Percentiles rank a stretch among this genome's conserved stretches.
These are phyloP conservation scores for Nibea albiflora DNA, from an alignment of 2,113 vertebrate genomes.

Conservation along the genomic window DNA sequence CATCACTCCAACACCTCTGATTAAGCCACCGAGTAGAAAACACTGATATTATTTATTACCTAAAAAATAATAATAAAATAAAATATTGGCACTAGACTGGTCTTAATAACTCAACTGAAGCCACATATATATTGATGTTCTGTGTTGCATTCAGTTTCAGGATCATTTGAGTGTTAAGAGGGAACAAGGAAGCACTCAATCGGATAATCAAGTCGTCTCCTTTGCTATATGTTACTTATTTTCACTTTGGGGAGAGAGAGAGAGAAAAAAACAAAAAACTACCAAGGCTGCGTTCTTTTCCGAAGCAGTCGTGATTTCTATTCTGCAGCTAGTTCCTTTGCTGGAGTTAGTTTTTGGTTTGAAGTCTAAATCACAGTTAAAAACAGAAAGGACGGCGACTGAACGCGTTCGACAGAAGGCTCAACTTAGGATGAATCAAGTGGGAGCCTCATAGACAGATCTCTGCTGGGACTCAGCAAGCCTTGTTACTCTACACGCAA, in stretches of 20 bases:
- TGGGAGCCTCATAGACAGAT: neutral
- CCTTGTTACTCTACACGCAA: slow-evolving; percentile 5
- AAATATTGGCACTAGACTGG: slow-evolving; percentile 17
- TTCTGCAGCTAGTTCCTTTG: slow-evolving; percentile 33
- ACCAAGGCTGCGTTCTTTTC: slow-evolving; percentile 21
- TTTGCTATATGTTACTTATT: neutral
- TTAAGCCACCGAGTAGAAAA: slow-evolving; percentile 22
- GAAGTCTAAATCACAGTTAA: slow-evolving; percentile 52
- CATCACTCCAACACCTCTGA: neutral
- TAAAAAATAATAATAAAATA: neutral
- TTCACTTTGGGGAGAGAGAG: neutral
- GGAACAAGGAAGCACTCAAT: slow-evolving; percentile 46
- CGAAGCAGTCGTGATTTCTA: slow-evolving; percentile 26
- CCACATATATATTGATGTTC: neutral
- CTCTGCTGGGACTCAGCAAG: slow-evolving; percentile 6
- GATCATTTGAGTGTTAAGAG: slow-evolving; percentile 2
- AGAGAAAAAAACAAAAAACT: too few relatives aligned
- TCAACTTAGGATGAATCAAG: neutral
- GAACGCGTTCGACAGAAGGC: slow-evolving; percentile 8
- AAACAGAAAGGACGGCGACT: slow-evolving; percentile 29
- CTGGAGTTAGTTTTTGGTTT: slow-evolving; percentile 73
- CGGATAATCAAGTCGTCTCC: neutral
- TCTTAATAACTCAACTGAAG: slow-evolving; percentile 17
- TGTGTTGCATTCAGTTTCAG: too few relatives aligned
- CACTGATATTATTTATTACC: neutral